Evolutionary conservation across 2,797 vertebrate genomes (phyloP).

Genomic region (Bradypodion ventrale): DNA sequence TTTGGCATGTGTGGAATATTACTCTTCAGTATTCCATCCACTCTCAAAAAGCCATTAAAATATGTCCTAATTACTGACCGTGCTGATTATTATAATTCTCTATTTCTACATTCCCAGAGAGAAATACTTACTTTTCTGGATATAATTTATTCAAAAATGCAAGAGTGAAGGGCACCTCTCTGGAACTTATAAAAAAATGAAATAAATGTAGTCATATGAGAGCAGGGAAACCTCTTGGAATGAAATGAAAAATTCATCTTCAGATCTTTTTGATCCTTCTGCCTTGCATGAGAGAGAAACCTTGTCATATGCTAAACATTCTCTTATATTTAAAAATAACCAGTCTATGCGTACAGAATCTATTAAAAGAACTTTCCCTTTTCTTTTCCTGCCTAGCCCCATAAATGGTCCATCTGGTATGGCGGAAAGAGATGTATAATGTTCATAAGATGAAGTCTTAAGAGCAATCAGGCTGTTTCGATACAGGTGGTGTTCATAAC

Average conservation of each 20-base stretch:
- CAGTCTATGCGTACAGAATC: conserved; percentile 10
- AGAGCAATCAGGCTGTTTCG: neutral
- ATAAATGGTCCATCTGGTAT: too few species aligned
- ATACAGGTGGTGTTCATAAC: neutral
- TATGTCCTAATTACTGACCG: conserved; percentile 33
- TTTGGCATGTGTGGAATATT: conserved; percentile 49
- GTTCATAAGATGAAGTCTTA: neutral
- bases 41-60: conserved; percentile 40
- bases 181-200: neutral
- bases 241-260: conserved; percentile 30
- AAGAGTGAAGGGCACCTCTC: conserved; percentile 31
- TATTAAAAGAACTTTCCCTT: neutral
- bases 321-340: conserved; percentile 5
- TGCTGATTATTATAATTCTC: conserved; percentile 41
- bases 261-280: conserved; percentile 38
- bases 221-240: neutral
- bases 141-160: conserved; percentile 45
- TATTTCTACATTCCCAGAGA: conserved; percentile 37
- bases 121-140: conserved; percentile 37
- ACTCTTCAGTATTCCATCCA: conserved; percentile 35
- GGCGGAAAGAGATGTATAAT: neutral
- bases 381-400: neutral
- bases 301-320: conserved; percentile 22
- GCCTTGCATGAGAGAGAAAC: neutral
- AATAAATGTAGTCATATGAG: conserved; percentile 13